Evolutionary conservation across 2,113 vertebrate species (phyloP), one percentile per base, ranked within the genome.

Genomic region (Hippopotamus amphibius): DNA sequence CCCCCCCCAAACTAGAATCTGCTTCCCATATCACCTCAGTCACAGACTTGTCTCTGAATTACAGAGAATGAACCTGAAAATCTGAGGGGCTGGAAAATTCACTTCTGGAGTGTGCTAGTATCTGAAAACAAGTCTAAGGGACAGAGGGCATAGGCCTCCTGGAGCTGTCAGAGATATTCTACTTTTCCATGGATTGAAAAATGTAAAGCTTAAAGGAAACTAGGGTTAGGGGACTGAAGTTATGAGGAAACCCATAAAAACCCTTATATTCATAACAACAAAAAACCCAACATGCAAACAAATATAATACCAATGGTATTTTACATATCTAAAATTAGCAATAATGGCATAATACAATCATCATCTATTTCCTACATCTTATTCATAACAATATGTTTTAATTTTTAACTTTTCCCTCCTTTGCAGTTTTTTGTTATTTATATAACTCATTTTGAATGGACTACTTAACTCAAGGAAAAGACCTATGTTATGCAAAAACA

Each of bases 371-470:
- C 65, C 0, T 86, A 79, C n/a, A 55, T 3, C 11, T 71, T 89
- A 76, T 41, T 71, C 53, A 85, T 9, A 82, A 12, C 37, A 65
- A n/a, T 53, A 63, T 43, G 77, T 83, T 94, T 82, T 74, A n/a
- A 71, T 57, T 89, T 95, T 85, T 83, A 76, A 90, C 30, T 66
- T 96, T 97, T 72, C 28, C 43, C 19, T 74, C 43, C 33, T 95
- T 76, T 63, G 2, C 8, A 61, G 22, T 26, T 79, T 90, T 79
- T 81, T 59, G 61, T 50, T 63, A 68, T 76, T 1, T 72, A 17
- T 68, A 53, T 79, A 80, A 55, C 76, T 89, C 59, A 69, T 65
- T 88, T 83, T 50, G 30, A 68, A 76, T 41, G 37, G 5, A 50
- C 26, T 65, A 50, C 41, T 65, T 91, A 55, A 80, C 50, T 69